A percentile compares a stretch with the other conserved stretches of the same genome.
These are phyloP conservation scores for Chrysolina americana DNA, from an alignment of 2,888 invertebrate species.

Conservation along the genomic window DNA sequence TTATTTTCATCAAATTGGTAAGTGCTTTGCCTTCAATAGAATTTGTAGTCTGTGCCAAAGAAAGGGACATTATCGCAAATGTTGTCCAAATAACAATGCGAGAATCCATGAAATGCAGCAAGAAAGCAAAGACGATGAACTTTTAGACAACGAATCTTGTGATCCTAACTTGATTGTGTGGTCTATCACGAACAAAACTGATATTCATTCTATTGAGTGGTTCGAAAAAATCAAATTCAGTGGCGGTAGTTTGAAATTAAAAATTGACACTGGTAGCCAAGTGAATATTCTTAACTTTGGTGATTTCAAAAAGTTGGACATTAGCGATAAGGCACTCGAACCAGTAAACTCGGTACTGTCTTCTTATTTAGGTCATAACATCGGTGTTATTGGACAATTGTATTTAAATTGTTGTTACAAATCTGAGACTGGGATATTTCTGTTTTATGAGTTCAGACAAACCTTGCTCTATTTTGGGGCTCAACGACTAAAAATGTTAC, in stretches of 20 bases:
- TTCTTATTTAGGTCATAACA: slow-evolving; percentile 8
- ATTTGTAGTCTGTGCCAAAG: too few relatives aligned
- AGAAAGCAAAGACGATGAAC: too few relatives aligned
- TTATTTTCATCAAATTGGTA: background rate
- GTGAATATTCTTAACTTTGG: slow-evolving; percentile 11
- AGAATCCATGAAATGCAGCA: too few relatives aligned
- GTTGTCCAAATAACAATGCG: too few relatives aligned
- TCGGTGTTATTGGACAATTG: background rate
- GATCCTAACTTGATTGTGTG: too few relatives aligned
- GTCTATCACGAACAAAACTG: background rate
- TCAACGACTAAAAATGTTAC: too few relatives aligned
- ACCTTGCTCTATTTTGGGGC: too few relatives aligned
- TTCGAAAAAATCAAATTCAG: background rate
- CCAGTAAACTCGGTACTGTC: background rate
- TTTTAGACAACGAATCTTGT: too few relatives aligned
- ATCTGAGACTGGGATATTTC: background rate
- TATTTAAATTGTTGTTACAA: background rate
- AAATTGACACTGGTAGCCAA: background rate
- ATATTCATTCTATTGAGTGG: background rate
- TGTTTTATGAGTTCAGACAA: background rate
- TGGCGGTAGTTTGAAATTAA: background rate
- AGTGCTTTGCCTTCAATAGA: too few relatives aligned
- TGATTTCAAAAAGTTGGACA: background rate
- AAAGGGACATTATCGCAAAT: slow-evolving; percentile 1
- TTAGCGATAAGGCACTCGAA: background rate